Conservation (phyloP, 1,140 invertebrate genomes). For the Drosophila subobscura region DNA sequence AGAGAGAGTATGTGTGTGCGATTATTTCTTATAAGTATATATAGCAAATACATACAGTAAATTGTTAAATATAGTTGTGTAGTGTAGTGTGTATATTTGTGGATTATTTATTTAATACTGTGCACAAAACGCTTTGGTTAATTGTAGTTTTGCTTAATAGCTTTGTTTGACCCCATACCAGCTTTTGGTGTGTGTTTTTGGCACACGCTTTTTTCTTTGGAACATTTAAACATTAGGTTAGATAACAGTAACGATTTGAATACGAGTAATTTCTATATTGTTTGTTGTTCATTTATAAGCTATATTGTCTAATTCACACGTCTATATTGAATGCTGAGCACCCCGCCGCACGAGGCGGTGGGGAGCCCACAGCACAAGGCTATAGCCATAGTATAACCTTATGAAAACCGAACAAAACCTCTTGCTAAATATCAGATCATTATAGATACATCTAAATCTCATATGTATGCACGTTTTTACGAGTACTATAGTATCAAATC, state of each 20-base stretch:
- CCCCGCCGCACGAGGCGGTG: slow-evolving; percentile 4
- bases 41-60: slow-evolving; percentile 54
- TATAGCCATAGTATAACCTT: slow-evolving; percentile 48
- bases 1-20: slow-evolving; percentile 75
- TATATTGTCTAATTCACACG: slow-evolving; percentile 84
- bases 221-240: slow-evolving; percentile 54
- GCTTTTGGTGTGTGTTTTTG: slow-evolving; percentile 62
- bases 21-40: slow-evolving; percentile 30
- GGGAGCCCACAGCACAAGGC: slow-evolving; percentile 38
- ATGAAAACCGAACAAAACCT: slow-evolving; percentile 63
- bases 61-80: slow-evolving; percentile 16
- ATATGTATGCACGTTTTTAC: not conserved
- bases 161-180: slow-evolving; percentile 84
- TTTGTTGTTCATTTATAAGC: slow-evolving; percentile 51
- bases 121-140: slow-evolving; percentile 75
- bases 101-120: slow-evolving; percentile 44
- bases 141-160: slow-evolving; percentile 49
- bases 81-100: slow-evolving; percentile 9
- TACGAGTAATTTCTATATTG: slow-evolving; percentile 24
- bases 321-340: slow-evolving; percentile 66
- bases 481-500: not conserved
- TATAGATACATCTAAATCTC: slow-evolving; percentile 9
- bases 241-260: slow-evolving; percentile 54
- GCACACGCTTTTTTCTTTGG: slow-evolving; percentile 23
- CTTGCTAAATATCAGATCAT: slow-evolving; percentile 27